Conservation (phyloP, 2,888 invertebrate genomes). For the Chloromyia formosa region DNA sequence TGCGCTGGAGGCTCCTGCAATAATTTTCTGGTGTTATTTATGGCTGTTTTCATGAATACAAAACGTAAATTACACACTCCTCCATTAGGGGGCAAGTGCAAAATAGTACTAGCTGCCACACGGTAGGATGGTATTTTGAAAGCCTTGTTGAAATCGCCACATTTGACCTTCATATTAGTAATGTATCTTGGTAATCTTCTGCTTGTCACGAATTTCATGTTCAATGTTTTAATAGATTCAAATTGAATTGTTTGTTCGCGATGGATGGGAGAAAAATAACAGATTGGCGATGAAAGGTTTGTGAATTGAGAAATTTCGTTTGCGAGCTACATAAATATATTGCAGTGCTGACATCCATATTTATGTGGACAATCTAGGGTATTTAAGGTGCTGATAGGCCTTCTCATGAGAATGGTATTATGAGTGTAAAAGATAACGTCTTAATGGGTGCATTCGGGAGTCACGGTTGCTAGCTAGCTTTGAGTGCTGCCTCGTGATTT, state of each 20-base stretch:
- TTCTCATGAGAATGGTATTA: too few species aligned
- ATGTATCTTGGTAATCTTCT: background rate
- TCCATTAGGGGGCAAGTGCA: conserved; percentile 20
- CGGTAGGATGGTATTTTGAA: conserved; percentile 1
- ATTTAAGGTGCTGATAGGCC: too few species aligned
- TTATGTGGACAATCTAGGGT: too few species aligned
- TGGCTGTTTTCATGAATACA: background rate
- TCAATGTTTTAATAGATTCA: background rate
- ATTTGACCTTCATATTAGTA: conserved; percentile 27
- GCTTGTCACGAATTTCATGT: conserved; percentile 28
- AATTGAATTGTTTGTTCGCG: background rate
- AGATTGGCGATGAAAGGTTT: background rate
- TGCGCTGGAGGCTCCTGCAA: background rate
- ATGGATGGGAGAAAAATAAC: background rate
- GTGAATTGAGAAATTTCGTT: background rate
- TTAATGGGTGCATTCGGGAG: too few species aligned
- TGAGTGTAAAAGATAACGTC: too few species aligned
- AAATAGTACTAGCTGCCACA: background rate
- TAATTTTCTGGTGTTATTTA: conserved; percentile 1
- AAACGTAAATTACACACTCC: conserved; percentile 15
- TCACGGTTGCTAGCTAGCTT: too few species aligned
- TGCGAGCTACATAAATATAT: too few species aligned
- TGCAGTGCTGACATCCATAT: too few species aligned
- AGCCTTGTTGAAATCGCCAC: conserved; percentile 11
- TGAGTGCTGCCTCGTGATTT: too few species aligned